phyloP scores from a whole-genome alignment of 2,113 vertebrate species.

The Mesocricetus auratus region DNA sequence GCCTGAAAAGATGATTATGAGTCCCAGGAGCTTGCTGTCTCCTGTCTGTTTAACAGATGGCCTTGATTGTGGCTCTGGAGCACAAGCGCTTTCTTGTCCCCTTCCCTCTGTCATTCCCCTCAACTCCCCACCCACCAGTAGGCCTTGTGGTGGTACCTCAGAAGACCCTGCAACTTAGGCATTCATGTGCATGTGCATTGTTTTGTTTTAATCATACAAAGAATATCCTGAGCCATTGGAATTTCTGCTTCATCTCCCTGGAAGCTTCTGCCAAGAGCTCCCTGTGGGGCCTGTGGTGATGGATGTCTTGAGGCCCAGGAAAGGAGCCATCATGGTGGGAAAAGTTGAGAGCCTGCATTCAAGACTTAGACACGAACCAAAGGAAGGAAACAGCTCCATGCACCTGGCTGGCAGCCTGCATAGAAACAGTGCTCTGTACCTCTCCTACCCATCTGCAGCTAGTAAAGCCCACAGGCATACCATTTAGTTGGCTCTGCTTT shows the following conservation, averaged over 20 bases:
- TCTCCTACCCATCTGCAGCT: background rate
- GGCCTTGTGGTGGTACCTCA: constrained; percentile 75
- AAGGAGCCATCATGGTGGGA: constrained; percentile 42
- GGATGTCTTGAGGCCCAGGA: constrained; percentile 37
- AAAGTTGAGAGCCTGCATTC: constrained; percentile 41
- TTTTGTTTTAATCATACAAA: constrained; percentile 80
- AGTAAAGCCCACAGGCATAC: background rate
- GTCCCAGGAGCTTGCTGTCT: constrained; percentile 37
- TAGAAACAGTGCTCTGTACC: background rate
- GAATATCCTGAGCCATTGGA: constrained; percentile 70
- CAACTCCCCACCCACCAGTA: background rate
- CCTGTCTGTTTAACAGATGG: constrained; percentile 62
- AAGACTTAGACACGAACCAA: constrained; percentile 25
- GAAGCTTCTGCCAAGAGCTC: constrained; percentile 81
- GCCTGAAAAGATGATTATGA: constrained; percentile 63
- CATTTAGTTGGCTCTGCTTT: constrained; percentile 41
- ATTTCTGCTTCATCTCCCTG: constrained; percentile 77
- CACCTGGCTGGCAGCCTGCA: constrained; percentile 50
- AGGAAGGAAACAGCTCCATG: background rate
- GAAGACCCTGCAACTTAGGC: constrained; percentile 75
- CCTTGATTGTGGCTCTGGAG: constrained; percentile 55
- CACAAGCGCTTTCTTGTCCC: background rate
- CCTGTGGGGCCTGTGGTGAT: constrained; percentile 77
- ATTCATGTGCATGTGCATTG: constrained; percentile 82
- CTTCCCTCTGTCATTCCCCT: background rate